phyloP scores from a whole-genome alignment of 1,140 invertebrate genomes.

The Adelges cooleyi region DNA sequence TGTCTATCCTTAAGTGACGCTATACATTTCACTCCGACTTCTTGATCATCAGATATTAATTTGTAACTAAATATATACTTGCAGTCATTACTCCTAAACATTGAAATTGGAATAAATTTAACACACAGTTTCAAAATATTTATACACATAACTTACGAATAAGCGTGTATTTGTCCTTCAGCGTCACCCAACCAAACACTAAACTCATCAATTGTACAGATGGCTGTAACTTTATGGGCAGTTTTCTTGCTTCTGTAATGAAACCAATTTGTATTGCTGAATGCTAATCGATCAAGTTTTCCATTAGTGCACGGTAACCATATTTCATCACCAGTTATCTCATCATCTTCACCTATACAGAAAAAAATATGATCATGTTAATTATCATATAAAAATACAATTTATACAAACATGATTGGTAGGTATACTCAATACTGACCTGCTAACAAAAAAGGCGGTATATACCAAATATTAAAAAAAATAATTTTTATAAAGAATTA shows the following conservation, averaged over 20 bases:
- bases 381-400: too few relatives aligned
- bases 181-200: slow-evolving; percentile 77
- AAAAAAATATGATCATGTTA: background rate
- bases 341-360: slow-evolving; percentile 28
- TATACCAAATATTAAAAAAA: too few relatives aligned
- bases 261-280: slow-evolving; percentile 33
- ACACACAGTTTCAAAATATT: slow-evolving; percentile 32
- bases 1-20: slow-evolving; percentile 31
- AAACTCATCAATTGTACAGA: slow-evolving; percentile 32
- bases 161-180: slow-evolving; percentile 65
- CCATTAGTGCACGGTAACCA: slow-evolving; percentile 35
- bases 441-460: too few relatives aligned
- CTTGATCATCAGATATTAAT: slow-evolving; percentile 41
- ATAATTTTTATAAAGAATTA: too few relatives aligned
- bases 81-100: slow-evolving; percentile 16
- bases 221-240: slow-evolving; percentile 33
- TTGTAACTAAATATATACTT: slow-evolving; percentile 44
- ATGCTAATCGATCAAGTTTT: slow-evolving; percentile 34
- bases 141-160: slow-evolving; percentile 44
- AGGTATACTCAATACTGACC: too few relatives aligned
- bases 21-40: slow-evolving; percentile 45
- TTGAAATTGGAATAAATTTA: slow-evolving; percentile 5
- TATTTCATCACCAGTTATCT: slow-evolving; percentile 29
- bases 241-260: slow-evolving; percentile 32
- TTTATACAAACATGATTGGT: too few relatives aligned